Evolutionary conservation across 2,888 invertebrate genomes (phyloP), one percentile per base, ranked within the genome.

Genomic region (Acanthopleura granulata): DNA sequence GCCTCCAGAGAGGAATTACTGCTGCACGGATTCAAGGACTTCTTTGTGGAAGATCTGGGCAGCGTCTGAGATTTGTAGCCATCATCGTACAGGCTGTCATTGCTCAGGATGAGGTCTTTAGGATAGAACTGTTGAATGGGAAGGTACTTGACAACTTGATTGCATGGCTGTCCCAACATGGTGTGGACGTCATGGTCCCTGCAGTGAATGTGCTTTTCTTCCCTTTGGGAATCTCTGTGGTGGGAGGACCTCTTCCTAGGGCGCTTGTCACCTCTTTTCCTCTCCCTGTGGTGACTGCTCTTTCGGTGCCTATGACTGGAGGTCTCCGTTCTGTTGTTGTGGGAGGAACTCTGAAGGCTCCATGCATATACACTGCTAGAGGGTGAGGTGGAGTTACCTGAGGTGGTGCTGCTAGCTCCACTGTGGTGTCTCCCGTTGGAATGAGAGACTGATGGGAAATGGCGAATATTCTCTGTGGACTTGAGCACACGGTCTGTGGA

Each of bases 21-120:
- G 74, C 82, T 82, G 49, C 83, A 82, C 74, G 83, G 82, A 76
- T 50, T 77, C 75, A n/a, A 81, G 76, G 51, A 81, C 77, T 30
- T 78, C 62, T 79, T 80, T 22, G 85, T 86, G 62, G 83, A 84
- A 25, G 84, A 83, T 16, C 86, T 81, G 22, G 85, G 86, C 22
- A 86, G 76, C 25, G 83, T 84, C 76, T 80, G 83, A n/a, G 82
- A 79, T 74, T 80, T 83, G 62, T 78, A 81, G 57, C 81, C 79
- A 16, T 81, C 80, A 70, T 80, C 78, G 51, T 78, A 80, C 75
- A 83, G 74, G 74, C 82, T 82, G 74, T 84, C 83, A 49, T 80
- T 79, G 72, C 71, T 71, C 4, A 49, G 40, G 4, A 71, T 49
- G 1, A 49, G 40, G 50, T 71, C 71, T 49, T 71, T 40, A 1